Conservation (phyloP, 1,140 invertebrate species). For the Nasonia longicornis region DNA sequence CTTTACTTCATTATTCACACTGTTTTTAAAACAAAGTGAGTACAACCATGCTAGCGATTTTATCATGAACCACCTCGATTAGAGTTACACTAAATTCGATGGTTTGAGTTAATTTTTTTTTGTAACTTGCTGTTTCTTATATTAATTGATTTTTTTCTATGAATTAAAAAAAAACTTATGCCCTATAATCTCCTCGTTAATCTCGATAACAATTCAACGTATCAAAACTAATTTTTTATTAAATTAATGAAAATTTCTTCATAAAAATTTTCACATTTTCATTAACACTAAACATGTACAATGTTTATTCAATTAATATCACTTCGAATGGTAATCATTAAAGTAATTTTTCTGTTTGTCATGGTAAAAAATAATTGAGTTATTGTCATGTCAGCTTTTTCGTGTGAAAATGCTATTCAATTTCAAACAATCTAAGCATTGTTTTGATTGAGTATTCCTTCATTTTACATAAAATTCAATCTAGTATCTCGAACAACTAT, state of each 20-base stretch:
- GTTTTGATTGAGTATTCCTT: background rate
- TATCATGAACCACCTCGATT: conserved; percentile 3
- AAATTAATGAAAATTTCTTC: background rate
- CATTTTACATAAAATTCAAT: background rate
- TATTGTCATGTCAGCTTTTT: background rate
- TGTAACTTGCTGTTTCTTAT: background rate
- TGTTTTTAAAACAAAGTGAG: background rate
- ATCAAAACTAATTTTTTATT: background rate
- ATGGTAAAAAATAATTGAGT: background rate
- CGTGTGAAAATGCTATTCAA: too few species aligned
- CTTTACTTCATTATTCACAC: conserved; percentile 24
- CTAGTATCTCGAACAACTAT: background rate
- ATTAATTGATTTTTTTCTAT: background rate
- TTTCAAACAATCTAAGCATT: too few species aligned
- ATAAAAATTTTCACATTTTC: background rate
- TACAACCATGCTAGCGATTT: background rate
- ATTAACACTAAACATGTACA: background rate
- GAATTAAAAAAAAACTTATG: conserved; percentile 12
- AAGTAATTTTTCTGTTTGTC: background rate
- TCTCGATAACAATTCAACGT: conserved; percentile 1
- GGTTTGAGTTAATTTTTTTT: conserved; percentile 1
- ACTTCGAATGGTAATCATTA: conserved; percentile 16
- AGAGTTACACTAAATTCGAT: background rate
- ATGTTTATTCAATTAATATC: conserved; percentile 2
- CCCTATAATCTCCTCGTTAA: conserved; percentile 15